These are phyloP conservation scores for Polydrusus tereticollis DNA, from an alignment of 2,888 invertebrate species.

Conservation along the genomic window DNA sequence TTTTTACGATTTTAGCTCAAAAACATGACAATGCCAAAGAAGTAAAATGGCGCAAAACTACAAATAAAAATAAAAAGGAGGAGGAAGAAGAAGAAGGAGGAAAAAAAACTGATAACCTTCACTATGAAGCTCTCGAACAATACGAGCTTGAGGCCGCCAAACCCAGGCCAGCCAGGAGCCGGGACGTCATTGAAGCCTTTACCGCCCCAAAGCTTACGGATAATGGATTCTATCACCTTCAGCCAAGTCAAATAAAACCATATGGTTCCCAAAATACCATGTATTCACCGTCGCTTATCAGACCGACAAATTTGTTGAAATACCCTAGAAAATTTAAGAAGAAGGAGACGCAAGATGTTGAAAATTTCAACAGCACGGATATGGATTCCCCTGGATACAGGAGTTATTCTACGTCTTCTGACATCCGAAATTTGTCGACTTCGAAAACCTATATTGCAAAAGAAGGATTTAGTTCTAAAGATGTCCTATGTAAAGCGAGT, in stretches of 20 bases:
- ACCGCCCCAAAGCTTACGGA: background rate
- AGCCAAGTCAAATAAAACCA: constrained; percentile 42
- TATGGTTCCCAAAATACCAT: constrained; percentile 45
- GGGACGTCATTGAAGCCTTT: constrained; percentile 33
- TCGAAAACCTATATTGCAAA: constrained; percentile 16
- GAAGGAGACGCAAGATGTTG: constrained; percentile 1
- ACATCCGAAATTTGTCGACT: constrained; percentile 12
- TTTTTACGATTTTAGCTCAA: constrained; percentile 2
- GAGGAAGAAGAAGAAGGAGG: constrained; percentile 7
- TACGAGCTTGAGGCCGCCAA: constrained; percentile 53
- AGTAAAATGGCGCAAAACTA: constrained; percentile 28
- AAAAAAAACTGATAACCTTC: constrained; percentile 9
- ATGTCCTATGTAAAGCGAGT: background rate
- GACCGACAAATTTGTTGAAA: constrained; percentile 35
- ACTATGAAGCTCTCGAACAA: constrained; percentile 43
- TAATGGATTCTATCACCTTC: constrained; percentile 32
- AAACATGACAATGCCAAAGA: constrained; percentile 17
- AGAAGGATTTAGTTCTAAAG: background rate
- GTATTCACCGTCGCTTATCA: constrained; percentile 39
- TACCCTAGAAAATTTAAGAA: constrained; percentile 33
- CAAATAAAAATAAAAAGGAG: background rate
- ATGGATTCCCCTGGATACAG: background rate
- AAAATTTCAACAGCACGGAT: background rate
- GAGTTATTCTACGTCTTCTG: constrained; percentile 17
- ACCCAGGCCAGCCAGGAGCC: constrained; percentile 45